Base-by-base conservation (phyloP, 2,797 vertebrate species). In the Octomys mimax region DNA sequence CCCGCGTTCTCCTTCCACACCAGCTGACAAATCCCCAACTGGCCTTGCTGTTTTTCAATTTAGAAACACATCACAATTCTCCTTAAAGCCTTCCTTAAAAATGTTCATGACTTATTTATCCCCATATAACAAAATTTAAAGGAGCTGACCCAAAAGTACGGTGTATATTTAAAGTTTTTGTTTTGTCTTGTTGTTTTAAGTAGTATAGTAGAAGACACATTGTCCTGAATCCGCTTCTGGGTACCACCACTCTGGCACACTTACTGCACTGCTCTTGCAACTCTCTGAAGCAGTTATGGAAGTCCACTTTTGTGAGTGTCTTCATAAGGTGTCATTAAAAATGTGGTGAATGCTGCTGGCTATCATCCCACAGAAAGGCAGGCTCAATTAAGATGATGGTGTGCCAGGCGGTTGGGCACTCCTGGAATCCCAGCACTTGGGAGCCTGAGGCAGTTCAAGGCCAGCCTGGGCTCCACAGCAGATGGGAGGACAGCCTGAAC, bases 1-100 rank as follows among this genome's bases (percentile, higher is more conserved):
- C 1, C 0, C 2, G 28, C 19, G 4, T 66, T 71, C 1, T 52
- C 33, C 31, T 62, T 73, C 21, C 54, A 10, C 0, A 1, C 36
- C 84, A 73, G 66, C 31, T 36, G 61, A 64, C 26, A 80, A 57
- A 68, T 26, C 49, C 75, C 42, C 16, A 54, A 75, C 31, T 19
- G 78, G 77, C 31, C 19, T 94, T 62, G 26, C 3, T 54, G 66
- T 36, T 57, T 73, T 78, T 86, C 84, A 86, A 28, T 24, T 61
- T 61, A 77, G 33, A 54, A 66, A 71, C 22, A 95, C 52, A 95
- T 39, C 89, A 14, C 83, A 81, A 28, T 54, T 71, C 11, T 54
- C 42, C 83, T 36, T 18, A 26, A 79, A 95, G 61, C 9, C 39
- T 39, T 14, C 75, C 79, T 42, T 36, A 42, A 54, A 61, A 85